Evolutionary conservation across 2,797 vertebrate species (phyloP), one percentile per base, ranked within the genome.

Genomic region (Tarsius wallacei): DNA sequence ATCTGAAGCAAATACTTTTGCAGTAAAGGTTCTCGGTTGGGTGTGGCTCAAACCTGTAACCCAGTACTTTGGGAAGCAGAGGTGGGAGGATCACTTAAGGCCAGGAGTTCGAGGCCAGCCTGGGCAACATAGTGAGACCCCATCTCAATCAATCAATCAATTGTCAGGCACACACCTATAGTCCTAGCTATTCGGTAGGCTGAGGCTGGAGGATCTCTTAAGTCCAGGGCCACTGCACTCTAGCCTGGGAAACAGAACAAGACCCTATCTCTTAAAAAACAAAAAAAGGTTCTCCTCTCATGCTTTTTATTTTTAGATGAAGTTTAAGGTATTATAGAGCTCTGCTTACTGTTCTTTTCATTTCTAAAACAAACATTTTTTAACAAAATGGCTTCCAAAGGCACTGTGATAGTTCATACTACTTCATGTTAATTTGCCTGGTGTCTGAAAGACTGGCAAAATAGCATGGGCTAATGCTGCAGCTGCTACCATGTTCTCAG

Each of bases 401-500:
- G 36, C 51, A 95, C 28, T 76, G 28, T 9, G 28, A 85, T 7
- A 19, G 36, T 66, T 85, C 64, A 83, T 87, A 33, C 15, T 68
- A 84, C 33, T 77, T 92, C 55, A 47, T 63, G 42, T 49, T 59
- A 71, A 92, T 71, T 76, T 92, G 77, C 63, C 16, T 80, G 83
- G 57, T 73, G 77, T 94, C 42, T 22, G 4, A 78, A 93, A 16
- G 17, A 90, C 28, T 47, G 64, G 61, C 47, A 91, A 91, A 92
- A 93, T 51, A 91, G 49, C 89, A 42, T 13, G 26, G 63, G 31
- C 64, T 24, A 14, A 68, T 71, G 42, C n/a, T 64, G 28, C 92
- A 97, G 96, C 95, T 95, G 83, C 95, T 89, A 91, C 83, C 51
- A 33, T 22, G 33, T 81, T 97, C 95, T 97, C 95, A 94, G 88